phyloP scores from a whole-genome alignment of 2,113 vertebrate genomes.

The Rafetus swinhoei region DNA sequence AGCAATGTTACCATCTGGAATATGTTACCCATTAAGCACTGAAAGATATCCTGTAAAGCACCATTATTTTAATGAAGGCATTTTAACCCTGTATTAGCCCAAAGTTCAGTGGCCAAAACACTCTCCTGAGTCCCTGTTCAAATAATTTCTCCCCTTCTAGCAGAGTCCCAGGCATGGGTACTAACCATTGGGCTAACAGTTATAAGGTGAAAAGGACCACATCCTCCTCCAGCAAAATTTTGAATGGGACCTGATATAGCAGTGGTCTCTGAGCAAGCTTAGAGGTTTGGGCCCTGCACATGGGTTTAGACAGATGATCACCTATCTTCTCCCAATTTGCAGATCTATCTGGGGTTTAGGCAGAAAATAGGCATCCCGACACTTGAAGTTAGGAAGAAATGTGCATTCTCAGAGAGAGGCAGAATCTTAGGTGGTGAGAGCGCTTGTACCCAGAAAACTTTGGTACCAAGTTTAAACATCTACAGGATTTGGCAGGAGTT shows the following conservation, averaged over 20 bases:
- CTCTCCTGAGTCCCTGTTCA: not conserved
- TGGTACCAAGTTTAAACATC: too few species aligned
- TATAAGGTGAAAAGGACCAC: not conserved
- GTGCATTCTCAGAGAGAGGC: too few species aligned
- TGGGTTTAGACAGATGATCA: not conserved
- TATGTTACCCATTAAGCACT: slow-evolving; percentile 53
- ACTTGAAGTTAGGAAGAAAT: not conserved
- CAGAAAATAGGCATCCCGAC: not conserved
- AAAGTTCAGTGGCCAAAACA: too few species aligned
- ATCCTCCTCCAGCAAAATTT: not conserved
- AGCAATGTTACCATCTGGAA: slow-evolving; percentile 58
- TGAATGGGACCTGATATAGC: not conserved
- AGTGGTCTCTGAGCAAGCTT: not conserved
- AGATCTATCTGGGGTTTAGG: not conserved
- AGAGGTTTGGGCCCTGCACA: not conserved
- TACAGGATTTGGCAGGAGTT: not conserved
- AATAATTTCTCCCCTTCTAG: not conserved
- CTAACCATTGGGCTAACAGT: not conserved
- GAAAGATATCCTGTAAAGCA: slow-evolving; percentile 7
- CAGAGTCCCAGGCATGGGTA: not conserved
- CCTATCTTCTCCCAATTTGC: not conserved
- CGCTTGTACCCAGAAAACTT: too few species aligned
- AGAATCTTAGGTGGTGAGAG: too few species aligned
- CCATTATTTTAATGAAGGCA: slow-evolving; percentile 5
- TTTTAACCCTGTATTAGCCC: not conserved